Percentiles rank a stretch among this genome's conserved stretches.
Evolutionary conservation across 2,797 vertebrate species (phyloP).

Genomic region (Takifugu ocellatus): DNA sequence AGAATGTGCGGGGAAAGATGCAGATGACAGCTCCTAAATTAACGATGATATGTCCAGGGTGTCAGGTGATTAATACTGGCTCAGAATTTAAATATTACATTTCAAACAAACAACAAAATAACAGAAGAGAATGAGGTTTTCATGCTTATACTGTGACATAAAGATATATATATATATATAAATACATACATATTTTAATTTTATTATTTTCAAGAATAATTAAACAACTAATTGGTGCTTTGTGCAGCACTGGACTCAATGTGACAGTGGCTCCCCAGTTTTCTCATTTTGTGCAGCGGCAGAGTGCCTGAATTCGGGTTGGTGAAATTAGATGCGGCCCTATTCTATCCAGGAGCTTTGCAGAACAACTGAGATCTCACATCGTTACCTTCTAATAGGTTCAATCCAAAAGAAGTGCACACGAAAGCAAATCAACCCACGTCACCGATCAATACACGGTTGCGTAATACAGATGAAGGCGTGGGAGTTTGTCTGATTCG

Average conservation of each 20-base stretch:
- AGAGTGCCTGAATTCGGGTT: background rate
- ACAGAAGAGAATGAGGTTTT: background rate
- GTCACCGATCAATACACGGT: background rate
- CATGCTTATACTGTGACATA: background rate
- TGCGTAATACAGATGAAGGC: slow-evolving; percentile 6
- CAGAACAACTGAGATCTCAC: background rate
- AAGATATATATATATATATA: background rate
- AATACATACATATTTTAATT: no score
- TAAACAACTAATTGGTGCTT: no score
- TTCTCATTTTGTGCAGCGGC: no score
- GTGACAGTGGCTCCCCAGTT: no score
- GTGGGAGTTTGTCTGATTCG: slow-evolving; percentile 23
- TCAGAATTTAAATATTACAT: no score
- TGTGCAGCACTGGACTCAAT: no score
- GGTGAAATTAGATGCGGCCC: background rate
- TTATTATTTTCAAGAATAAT: no score
- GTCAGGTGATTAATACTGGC: no score
- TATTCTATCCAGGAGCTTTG: no score
- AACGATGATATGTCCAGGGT: no score
- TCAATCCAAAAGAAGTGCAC: background rate
- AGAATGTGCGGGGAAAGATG: no score
- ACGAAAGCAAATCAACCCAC: background rate
- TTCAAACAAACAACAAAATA: background rate
- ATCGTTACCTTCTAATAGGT: background rate
- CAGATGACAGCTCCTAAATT: background rate